phyloP scores from a whole-genome alignment of 2,888 invertebrate genomes.

The Caenorhabditis wallacei region DNA sequence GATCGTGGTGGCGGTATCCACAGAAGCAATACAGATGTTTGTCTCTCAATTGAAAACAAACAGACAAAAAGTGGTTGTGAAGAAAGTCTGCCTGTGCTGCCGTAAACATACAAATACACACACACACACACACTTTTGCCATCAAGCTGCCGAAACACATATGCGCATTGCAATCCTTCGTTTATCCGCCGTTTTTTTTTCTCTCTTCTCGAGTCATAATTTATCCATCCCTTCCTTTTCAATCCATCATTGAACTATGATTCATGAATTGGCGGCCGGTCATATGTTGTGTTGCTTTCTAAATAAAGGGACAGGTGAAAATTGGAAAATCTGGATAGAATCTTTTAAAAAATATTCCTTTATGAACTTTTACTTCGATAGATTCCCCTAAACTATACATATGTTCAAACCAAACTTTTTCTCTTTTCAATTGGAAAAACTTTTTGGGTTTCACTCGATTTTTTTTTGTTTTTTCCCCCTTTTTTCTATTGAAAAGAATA shows the following conservation, averaged over 20 bases:
- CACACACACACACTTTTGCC: constrained; percentile 37
- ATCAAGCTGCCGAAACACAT: constrained; percentile 61
- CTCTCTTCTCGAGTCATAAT: constrained; percentile 51
- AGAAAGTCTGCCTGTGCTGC: constrained; percentile 41
- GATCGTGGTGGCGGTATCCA: constrained; percentile 17
- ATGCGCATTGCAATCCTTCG: constrained; percentile 37
- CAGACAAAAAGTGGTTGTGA: constrained; percentile 50
- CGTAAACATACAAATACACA: constrained; percentile 54
- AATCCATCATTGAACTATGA: constrained; percentile 45
- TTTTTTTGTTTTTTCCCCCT: constrained; percentile 3
- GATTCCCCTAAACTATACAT: background rate
- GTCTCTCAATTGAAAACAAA: constrained; percentile 61
- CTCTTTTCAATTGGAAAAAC: background rate
- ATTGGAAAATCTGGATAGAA: no score
- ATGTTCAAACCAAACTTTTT: background rate
- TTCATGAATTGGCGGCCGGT: constrained; percentile 23
- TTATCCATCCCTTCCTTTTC: constrained; percentile 39
- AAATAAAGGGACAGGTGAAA: no score
- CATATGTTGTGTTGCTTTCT: constrained; percentile 24
- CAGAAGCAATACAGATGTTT: constrained; percentile 60
- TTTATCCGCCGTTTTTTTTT: constrained; percentile 12
- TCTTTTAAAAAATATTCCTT: no score
- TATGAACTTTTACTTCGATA: no score
- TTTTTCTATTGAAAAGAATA: constrained; percentile 26
- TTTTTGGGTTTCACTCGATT: background rate